These are phyloP conservation scores for Chlorodrepanis virens DNA, from an alignment of 2,113 vertebrate genomes.

Conservation along the genomic window DNA sequence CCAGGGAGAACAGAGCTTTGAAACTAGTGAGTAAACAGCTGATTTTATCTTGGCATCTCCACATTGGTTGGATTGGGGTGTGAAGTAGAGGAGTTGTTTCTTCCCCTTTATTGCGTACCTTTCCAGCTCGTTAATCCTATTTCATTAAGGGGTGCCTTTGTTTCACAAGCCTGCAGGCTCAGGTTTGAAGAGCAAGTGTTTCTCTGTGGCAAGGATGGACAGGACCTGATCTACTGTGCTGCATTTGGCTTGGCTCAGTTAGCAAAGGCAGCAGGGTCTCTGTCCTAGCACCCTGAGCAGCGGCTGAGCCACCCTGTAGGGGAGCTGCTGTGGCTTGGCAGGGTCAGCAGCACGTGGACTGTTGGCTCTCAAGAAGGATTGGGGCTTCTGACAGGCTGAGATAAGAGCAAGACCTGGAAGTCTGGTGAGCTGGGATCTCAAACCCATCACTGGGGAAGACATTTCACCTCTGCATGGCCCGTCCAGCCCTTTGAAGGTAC, in stretches of 20 bases:
- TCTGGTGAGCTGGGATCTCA: not conserved
- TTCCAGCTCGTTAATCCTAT: not conserved
- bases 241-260: not conserved
- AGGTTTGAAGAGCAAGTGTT: not conserved
- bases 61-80: not conserved
- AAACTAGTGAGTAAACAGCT: constrained; percentile 20
- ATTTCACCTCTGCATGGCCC: not conserved
- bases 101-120: not conserved
- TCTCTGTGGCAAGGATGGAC: not conserved
- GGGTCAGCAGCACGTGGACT: not conserved
- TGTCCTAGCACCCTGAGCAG: not conserved
- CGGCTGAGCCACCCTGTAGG: too few species aligned
- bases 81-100: not conserved
- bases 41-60: not conserved
- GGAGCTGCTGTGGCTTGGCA: not conserved
- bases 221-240: not conserved
- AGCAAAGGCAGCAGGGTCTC: not conserved
- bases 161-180: not conserved
- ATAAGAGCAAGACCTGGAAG: not conserved
- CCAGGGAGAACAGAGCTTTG: not conserved
- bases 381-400: not conserved
- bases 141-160: not conserved
- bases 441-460: not conserved
- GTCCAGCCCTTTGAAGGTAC: not conserved
- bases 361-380: not conserved